Evolutionary conservation across 2,888 invertebrate species (phyloP).

Genomic region (Nineta flava): DNA sequence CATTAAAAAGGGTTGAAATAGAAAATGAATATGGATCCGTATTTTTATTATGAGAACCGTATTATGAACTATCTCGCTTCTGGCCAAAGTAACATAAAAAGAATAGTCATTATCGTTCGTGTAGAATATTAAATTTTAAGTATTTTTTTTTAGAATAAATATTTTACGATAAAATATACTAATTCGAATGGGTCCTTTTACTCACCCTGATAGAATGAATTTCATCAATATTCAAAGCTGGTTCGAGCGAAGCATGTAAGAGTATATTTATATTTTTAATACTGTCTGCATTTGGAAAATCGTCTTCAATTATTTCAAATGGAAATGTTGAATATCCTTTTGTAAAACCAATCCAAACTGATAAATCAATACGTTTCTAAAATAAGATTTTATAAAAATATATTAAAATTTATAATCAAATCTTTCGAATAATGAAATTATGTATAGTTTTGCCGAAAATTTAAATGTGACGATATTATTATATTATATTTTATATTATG

Average conservation of each 20-base stretch:
- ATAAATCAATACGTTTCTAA: slow-evolving; percentile 30
- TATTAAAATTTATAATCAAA: not conserved
- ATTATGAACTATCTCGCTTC: not conserved
- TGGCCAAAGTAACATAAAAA: not conserved
- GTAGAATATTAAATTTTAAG: too few relatives aligned
- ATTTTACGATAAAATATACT: too few relatives aligned
- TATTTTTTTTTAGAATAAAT: too few relatives aligned
- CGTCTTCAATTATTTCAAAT: slow-evolving; percentile 17
- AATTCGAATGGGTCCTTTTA: not conserved
- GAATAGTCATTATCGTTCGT: not conserved
- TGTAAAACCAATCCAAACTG: slow-evolving; percentile 27
- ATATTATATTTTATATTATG: too few relatives aligned
- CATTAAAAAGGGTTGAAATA: too few relatives aligned
- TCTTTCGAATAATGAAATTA: not conserved
- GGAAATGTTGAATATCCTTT: slow-evolving; percentile 26
- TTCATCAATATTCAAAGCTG: slow-evolving; percentile 3
- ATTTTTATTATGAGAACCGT: too few relatives aligned
- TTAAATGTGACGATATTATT: too few relatives aligned
- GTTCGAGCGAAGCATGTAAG: slow-evolving; percentile 24
- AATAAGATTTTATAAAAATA: slow-evolving; percentile 8
- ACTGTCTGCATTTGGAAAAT: slow-evolving; percentile 16
- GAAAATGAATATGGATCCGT: too few relatives aligned
- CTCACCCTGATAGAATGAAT: slow-evolving; percentile 5
- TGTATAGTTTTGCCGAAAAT: not conserved
- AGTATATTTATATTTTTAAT: slow-evolving; percentile 18